Base-by-base conservation (phyloP, 2,888 invertebrate species). In the Dryococelus australis region DNA sequence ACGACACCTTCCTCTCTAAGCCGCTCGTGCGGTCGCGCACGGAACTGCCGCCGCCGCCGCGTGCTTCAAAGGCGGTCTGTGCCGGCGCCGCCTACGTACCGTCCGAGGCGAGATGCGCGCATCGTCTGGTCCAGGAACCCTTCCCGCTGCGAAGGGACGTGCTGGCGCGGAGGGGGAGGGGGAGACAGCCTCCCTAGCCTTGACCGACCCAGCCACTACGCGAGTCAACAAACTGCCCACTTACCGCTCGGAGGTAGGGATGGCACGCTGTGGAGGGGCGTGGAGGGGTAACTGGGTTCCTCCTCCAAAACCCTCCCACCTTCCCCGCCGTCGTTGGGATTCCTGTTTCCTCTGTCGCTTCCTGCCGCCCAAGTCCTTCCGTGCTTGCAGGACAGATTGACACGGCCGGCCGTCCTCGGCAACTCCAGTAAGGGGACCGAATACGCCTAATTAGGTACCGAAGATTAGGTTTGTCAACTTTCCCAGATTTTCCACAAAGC, bases 191-290 rank as follows among this genome's bases (percentile, higher is more conserved):
- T 65, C 65, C 65, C 65, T 65, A 65, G 65, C 65, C 65, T 65
- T 65, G 65, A 65, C 65, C 65, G 65, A 65, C 65, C 65, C 65
- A 65, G 65, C 65, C 65, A 24, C 65, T 65, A 65, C 65, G 65
- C 65, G 65, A 65, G 65, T 65, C 65, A 65, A 65, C 65, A 65
- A 65, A 65, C 65, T 65, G 65, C 65, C 65, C 65, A 65, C 65
- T 65, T 65, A 65, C 65, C 65, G 16, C 65, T 65, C 65, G 65
- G 65, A 24, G 65, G 13, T 9, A 9, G 20, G 65, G 65, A 24
- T 8, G 65, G 65, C 9, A 65, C 4, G 65, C 4, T 12, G 65
- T 8, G 65, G 65, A 65, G 65, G n/a, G 20, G 65, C 65, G 65
- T 65, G 65, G 65, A 65, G n/a, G 65, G 65, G 65, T 65, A 65